These are phyloP conservation scores for Drosophila pectinifera DNA, from an alignment of 1,140 invertebrate species.

Conservation along the genomic window DNA sequence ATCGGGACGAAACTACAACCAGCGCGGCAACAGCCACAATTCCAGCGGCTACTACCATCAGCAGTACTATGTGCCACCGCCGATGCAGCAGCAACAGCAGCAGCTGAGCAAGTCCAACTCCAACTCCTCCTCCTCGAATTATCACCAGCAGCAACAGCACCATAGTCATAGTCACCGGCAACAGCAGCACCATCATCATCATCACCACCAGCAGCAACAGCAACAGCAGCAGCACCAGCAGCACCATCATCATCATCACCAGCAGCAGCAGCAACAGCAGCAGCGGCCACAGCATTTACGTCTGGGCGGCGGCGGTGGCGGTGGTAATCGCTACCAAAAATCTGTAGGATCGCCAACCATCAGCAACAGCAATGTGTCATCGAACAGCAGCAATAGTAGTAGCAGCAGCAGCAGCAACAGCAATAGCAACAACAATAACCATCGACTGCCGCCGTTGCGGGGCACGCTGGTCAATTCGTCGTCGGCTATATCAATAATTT, in stretches of 20 bases:
- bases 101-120: constrained; percentile 69
- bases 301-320: constrained; percentile 7
- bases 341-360: constrained; percentile 29
- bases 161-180: constrained; percentile 48
- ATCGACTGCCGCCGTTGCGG: constrained; percentile 58
- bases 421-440: constrained; percentile 23
- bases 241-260: not conserved
- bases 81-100: constrained; percentile 77
- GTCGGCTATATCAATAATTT: constrained; percentile 80
- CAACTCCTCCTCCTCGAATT: constrained; percentile 26
- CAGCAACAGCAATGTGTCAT: constrained; percentile 8
- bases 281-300: constrained; percentile 44
- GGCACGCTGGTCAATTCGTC: constrained; percentile 72
- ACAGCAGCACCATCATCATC: constrained; percentile 38
- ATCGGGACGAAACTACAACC: constrained; percentile 37
- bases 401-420: constrained; percentile 26
- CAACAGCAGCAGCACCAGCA: constrained; percentile 27
- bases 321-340: constrained; percentile 28
- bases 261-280: not conserved
- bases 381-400: constrained; percentile 33
- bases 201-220: constrained; percentile 32
- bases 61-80: constrained; percentile 82
- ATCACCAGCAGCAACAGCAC: constrained; percentile 40
- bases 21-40: constrained; percentile 24
- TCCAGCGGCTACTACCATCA: constrained; percentile 69